Base-by-base conservation (phyloP, 1,140 invertebrate genomes). In the Berghia stephanieae region DNA sequence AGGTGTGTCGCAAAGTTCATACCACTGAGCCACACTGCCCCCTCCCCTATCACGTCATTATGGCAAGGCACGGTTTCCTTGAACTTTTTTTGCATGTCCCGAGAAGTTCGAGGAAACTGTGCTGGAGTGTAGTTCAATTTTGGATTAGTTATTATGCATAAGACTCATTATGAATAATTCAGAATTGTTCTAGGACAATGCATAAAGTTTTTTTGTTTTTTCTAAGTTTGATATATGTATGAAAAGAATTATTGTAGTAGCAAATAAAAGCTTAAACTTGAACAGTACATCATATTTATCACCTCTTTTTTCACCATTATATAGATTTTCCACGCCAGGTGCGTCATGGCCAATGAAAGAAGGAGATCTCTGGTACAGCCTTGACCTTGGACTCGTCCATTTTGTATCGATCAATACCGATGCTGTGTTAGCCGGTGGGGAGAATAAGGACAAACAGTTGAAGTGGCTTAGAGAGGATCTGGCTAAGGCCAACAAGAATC, bases 321-420 rank as follows among this genome's bases (percentile, higher is more conserved):
- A 84, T 71, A 79, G 88, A 76, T 89, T 90, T 80, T 86, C 87
- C 10, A 88, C 89, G 84, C 89, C 89, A 5, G 82, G 86, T 38
- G 68, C 82, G 24, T 82, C 79, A 3, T 88, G 87, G 85, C 84
- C 85, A 3, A 87, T 87, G 83, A 75, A 80, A 27, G 43, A 44
- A 21, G 81, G 88, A 44, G 86, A 87, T 44, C 81, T 90, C 31
- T 90, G 89, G 84, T 91, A 90, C 77, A 91, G 90, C 60, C n/a
- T 88, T 43, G 81, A 88, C 78, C 80, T 88, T 43, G 88, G 88
- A 10, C 80, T 79, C 6, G 81, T 83, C 36, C 86, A 88, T 78
- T 86, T 89, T 79, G 81, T 89, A 10, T 76, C 80, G 13, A 79
- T 85, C 57, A 84, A 83, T 52, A 86, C 85, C 21, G 83, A 86